Conservation (phyloP, 2,888 invertebrate genomes). For the Marronus borbonicus region DNA sequence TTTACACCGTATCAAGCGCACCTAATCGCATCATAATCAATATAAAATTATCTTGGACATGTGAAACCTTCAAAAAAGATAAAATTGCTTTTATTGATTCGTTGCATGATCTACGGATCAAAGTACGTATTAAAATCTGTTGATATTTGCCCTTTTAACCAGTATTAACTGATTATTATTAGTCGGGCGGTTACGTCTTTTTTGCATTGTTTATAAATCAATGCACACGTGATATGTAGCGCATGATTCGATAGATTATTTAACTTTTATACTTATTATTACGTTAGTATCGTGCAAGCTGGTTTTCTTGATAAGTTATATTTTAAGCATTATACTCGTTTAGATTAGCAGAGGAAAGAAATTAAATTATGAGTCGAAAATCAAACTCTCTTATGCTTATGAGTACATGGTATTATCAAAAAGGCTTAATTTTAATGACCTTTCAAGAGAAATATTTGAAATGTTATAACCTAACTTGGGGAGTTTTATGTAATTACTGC, state of each 20-base stretch:
- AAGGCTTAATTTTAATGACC: too few species aligned
- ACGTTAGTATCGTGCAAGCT: neutral
- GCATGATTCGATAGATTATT: neutral
- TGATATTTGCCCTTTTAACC: slow-evolving; percentile 9
- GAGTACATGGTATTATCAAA: neutral
- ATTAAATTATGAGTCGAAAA: too few species aligned
- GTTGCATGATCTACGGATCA: neutral
- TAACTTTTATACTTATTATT: neutral
- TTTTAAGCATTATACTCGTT: neutral
- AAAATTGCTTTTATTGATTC: neutral
- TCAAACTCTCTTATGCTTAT: neutral
- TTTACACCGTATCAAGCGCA: too few species aligned
- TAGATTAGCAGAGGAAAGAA: neutral
- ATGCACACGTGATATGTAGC: neutral
- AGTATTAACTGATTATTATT: slow-evolving; percentile 33
- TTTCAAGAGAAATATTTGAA: too few species aligned
- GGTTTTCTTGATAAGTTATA: neutral
- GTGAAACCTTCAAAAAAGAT: neutral
- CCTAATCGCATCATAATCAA: neutral
- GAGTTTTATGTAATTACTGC: too few species aligned
- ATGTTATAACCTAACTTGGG: too few species aligned
- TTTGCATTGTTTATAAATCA: slow-evolving; percentile 20
- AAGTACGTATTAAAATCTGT: slow-evolving; percentile 5
- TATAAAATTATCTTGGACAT: neutral
- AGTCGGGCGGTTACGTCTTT: neutral